Conservation (phyloP, 2,888 invertebrate genomes). For the Pemphredon lugubris region DNA sequence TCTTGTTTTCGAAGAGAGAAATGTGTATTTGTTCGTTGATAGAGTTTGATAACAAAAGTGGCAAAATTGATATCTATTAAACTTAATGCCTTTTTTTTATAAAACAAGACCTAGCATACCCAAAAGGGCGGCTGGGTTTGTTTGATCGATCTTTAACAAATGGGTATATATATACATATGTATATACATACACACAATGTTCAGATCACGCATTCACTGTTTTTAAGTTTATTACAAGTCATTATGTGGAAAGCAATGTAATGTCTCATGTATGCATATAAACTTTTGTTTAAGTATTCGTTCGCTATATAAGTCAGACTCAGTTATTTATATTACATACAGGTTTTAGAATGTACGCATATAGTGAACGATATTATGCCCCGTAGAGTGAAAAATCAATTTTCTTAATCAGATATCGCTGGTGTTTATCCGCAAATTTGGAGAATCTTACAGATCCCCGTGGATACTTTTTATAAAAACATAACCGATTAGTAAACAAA, state of each 20-base stretch:
- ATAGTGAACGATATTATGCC: slow-evolving; percentile 23
- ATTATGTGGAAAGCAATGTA: slow-evolving; percentile 60
- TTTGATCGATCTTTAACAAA: not conserved
- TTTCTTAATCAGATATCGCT: slow-evolving; percentile 9
- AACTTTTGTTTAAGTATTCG: slow-evolving; percentile 19
- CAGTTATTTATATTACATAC: slow-evolving; percentile 19
- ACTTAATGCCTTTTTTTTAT: too few relatives aligned
- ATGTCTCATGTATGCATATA: slow-evolving; percentile 27
- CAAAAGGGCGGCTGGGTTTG: too few relatives aligned
- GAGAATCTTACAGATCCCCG: slow-evolving; percentile 6
- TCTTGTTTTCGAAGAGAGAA: slow-evolving; percentile 11
- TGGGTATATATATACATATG: too few relatives aligned
- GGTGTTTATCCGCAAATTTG: slow-evolving; percentile 8
- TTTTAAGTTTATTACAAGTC: slow-evolving; percentile 9
- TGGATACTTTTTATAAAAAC: slow-evolving; percentile 29
- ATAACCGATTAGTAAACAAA: slow-evolving; percentile 40
- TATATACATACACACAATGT: slow-evolving; percentile 3
- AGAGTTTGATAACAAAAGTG: slow-evolving; percentile 11
- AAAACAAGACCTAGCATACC: too few relatives aligned
- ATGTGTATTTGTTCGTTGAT: not conserved
- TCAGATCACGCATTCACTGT: not conserved
- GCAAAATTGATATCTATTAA: not conserved
- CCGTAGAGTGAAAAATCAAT: slow-evolving; percentile 25
- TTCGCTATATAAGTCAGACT: slow-evolving; percentile 30
- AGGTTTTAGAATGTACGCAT: slow-evolving; percentile 31